Conservation (phyloP, 37 sponge, comb jelly and placozoan genomes). For the Halichondria panicea region DNA sequence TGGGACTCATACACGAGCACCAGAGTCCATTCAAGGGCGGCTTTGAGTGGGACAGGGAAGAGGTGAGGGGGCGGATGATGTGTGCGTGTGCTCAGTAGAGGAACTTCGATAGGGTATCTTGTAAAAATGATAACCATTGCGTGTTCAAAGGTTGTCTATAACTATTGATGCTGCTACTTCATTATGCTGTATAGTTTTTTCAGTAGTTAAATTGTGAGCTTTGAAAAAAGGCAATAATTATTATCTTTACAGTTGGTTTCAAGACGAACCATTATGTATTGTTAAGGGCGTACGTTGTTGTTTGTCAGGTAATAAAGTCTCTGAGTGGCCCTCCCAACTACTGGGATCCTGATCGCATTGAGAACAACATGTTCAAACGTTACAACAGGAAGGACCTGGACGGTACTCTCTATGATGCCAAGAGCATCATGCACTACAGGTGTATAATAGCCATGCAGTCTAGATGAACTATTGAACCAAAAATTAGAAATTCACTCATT, state of each 20-base stretch:
- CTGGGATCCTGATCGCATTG: constrained; percentile 60
- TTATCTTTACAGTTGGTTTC: too few relatives aligned
- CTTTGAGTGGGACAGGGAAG: constrained; percentile 64
- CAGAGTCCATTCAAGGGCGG: constrained; percentile 59
- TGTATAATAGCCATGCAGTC: too few relatives aligned
- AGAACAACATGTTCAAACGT: constrained; percentile 57
- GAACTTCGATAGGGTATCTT: too few relatives aligned
- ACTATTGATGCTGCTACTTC: too few relatives aligned
- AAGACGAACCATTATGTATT: too few relatives aligned
- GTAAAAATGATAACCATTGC: too few relatives aligned
- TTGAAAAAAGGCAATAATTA: too few relatives aligned
- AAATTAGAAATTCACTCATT: too few relatives aligned
- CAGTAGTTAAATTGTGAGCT: too few relatives aligned
- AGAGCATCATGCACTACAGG: constrained; percentile 68
- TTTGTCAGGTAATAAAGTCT: constrained; percentile 37
- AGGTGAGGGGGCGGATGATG: constrained; percentile 32
- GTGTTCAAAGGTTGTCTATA: too few relatives aligned
- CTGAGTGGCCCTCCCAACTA: constrained; percentile 59
- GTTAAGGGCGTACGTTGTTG: background rate
- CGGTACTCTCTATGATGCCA: constrained; percentile 45
- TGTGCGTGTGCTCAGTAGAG: background rate
- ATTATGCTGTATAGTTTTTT: too few relatives aligned
- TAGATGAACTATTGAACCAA: too few relatives aligned
- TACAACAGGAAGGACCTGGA: constrained; percentile 62
- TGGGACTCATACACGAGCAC: constrained; percentile 67